These are phyloP conservation scores for Hyposoter didymator DNA, from an alignment of 2,888 invertebrate genomes.

Conservation along the genomic window DNA sequence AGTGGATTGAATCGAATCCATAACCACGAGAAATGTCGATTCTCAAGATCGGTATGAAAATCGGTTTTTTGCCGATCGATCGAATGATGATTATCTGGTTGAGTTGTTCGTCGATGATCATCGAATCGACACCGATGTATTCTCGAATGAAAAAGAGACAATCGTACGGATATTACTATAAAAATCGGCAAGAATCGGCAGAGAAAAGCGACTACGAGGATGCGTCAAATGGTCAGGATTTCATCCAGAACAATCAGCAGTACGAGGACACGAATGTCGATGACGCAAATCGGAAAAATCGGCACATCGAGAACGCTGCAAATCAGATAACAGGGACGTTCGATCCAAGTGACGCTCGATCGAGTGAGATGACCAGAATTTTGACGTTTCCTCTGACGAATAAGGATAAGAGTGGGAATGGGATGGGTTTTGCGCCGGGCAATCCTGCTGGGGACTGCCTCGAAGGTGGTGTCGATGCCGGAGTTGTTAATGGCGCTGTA, in stretches of 20 bases:
- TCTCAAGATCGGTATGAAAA: slow-evolving; percentile 56
- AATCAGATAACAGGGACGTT: slow-evolving; percentile 34
- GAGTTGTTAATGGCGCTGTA: slow-evolving; percentile 55
- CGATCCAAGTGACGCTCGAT: slow-evolving; percentile 5
- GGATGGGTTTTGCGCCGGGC: slow-evolving; percentile 38
- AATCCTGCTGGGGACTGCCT: slow-evolving; percentile 58
- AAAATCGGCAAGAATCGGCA: slow-evolving; percentile 55
- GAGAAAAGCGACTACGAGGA: slow-evolving; percentile 44
- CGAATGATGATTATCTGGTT: slow-evolving; percentile 40
- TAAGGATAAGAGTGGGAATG: slow-evolving; percentile 1
- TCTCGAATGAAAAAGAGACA: slow-evolving; percentile 31
- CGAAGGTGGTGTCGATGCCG: slow-evolving; percentile 58
- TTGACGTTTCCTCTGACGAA: slow-evolving; percentile 52
- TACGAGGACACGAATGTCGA: slow-evolving; percentile 7
- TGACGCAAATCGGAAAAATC: slow-evolving; percentile 1
- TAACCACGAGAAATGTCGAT: slow-evolving; percentile 7
- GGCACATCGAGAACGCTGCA: neutral
- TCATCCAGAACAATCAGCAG: neutral
- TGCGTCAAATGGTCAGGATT: slow-evolving; percentile 28
- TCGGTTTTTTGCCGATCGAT: slow-evolving; percentile 28
- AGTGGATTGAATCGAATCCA: neutral
- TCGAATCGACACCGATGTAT: slow-evolving; percentile 22
- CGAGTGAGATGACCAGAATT: slow-evolving; percentile 52
- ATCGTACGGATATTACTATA: slow-evolving; percentile 40
- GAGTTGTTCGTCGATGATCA: slow-evolving; percentile 25